Base-by-base conservation (phyloP, 2,888 invertebrate species). In the Cheilosia pagana region DNA sequence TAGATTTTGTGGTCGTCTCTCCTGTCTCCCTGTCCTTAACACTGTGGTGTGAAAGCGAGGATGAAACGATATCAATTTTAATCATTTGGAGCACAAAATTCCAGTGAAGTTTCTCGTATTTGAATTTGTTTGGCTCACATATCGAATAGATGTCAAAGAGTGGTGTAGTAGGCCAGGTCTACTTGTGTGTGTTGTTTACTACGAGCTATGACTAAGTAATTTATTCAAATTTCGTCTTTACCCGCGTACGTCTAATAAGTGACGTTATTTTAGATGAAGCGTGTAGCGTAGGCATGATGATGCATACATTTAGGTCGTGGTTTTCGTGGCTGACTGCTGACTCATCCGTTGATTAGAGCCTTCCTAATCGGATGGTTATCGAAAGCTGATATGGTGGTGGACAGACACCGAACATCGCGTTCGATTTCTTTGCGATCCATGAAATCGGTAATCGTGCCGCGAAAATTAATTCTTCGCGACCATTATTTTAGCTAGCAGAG, bases 381-480 rank as follows among this genome's bases (percentile, higher is more conserved):
- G 81, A 81, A 71, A 81, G 62, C 67, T 57, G 85, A 81, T 76
- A 85, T 67, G 41, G 65, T 60, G n/a, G 60, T 28, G 53, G 59
- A 59, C 55, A 62, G 67, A 39, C 55, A 60, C 45, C 53, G 57
- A 68, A 72, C 62, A 78, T 39, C 57, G 74, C 68, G 57, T 62
- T 74, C 48, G 43, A 65, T 78, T 63, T 63, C 43, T 72, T 72
- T 41, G 50, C 43, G 45, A 21, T 35, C 35, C 68, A 59, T 71
- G 63, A 53, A 71, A 85, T 81, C 67, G 65, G 79, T 71, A 70
- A 71, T 65, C 83, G 79, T 85, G 83, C 35, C 31, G 43, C 57
- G 79, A 52, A 70, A 79, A 59, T 79, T 52, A 79, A 79, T 79
- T 55, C 63, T 70, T 48, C 19, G 70, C 59, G 35, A 67, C 28